phyloP scores from a whole-genome alignment of 2,888 invertebrate species.

The Argynnis bischoffii region DNA sequence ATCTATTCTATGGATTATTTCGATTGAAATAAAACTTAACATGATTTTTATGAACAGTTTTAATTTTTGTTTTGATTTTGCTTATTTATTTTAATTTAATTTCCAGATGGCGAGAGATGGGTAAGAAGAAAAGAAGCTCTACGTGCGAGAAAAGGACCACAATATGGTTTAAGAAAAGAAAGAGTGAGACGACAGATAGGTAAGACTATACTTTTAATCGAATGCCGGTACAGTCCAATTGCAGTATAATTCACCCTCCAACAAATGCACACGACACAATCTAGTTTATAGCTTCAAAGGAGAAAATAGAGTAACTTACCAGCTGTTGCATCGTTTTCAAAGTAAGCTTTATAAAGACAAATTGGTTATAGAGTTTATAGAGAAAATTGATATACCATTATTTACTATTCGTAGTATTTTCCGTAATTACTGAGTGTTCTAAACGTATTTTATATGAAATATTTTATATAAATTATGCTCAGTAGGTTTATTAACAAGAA shows the following conservation, averaged over 20 bases:
- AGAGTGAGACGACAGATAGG: slow-evolving; percentile 39
- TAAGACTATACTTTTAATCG: slow-evolving; percentile 25
- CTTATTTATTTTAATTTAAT: not conserved
- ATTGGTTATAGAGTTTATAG: no score
- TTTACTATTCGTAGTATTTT: no score
- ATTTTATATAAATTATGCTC: no score
- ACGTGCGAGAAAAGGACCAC: slow-evolving; percentile 30
- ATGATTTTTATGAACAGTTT: not conserved
- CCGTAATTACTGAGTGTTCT: no score
- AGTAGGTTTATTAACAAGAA: no score
- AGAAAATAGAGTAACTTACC: not conserved
- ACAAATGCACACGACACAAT: slow-evolving; percentile 12
- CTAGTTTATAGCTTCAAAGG: slow-evolving; percentile 6
- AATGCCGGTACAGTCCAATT: not conserved
- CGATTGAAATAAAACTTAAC: not conserved
- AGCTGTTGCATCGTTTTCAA: no score
- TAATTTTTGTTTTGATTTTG: not conserved
- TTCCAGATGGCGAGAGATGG: slow-evolving; percentile 36
- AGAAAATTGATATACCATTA: no score
- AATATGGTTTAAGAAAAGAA: slow-evolving; percentile 30
- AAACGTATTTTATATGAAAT: no score
- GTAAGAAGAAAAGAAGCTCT: slow-evolving; percentile 32
- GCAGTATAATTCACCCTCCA: slow-evolving; percentile 6
- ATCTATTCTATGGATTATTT: no score
- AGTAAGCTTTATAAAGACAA: no score